phyloP scores from a whole-genome alignment of 2,113 vertebrate species.

The Ophiodon elongatus region DNA sequence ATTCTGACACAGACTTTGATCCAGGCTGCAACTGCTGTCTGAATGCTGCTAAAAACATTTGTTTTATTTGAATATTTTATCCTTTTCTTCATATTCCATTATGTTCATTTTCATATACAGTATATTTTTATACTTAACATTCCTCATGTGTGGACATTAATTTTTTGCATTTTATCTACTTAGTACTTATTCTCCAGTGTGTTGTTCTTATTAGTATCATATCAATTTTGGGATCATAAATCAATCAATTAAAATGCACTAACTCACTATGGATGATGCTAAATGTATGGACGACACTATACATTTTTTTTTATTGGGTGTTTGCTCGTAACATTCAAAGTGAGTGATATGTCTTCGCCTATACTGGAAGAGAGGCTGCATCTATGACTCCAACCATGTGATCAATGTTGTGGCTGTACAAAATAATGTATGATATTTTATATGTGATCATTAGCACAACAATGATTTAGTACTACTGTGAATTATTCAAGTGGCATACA shows the following conservation, averaged over 20 bases:
- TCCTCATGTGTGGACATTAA: background rate
- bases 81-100: background rate
- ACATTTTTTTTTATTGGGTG: background rate
- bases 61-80: background rate
- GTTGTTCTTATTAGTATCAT: background rate
- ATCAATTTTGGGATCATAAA: background rate
- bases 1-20: background rate
- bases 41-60: background rate
- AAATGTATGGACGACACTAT: background rate
- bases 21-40: background rate
- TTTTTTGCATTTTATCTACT: no score
- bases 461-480: background rate
- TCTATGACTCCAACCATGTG: background rate
- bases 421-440: background rate
- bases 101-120: no score
- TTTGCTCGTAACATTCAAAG: background rate
- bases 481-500: background rate
- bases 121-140: background rate
- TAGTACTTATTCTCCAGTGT: background rate
- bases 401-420: background rate
- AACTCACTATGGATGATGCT: background rate
- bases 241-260: background rate
- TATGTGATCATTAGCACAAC: background rate
- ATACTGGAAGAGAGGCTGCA: background rate
- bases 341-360: background rate